These are phyloP conservation scores for Lymantria dispar DNA, from an alignment of 2,888 invertebrate genomes.

Conservation along the genomic window DNA sequence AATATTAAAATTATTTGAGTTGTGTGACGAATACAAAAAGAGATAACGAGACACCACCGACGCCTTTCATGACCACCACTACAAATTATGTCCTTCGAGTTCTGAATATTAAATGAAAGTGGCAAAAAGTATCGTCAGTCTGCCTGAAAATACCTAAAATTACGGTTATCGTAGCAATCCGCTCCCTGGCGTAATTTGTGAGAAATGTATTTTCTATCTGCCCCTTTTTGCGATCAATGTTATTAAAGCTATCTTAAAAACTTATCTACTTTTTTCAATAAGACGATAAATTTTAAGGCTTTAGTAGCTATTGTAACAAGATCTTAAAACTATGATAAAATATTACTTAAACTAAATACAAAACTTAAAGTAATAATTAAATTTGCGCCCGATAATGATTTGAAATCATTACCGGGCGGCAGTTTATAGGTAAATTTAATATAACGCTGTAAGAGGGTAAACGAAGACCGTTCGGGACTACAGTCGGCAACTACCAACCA, in stretches of 20 bases:
- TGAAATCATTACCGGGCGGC: too few species aligned
- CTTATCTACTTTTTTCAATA: conserved; percentile 41
- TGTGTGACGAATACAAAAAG: conserved; percentile 63
- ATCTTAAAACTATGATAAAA: too few species aligned
- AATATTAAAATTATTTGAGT: conserved; percentile 53
- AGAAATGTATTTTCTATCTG: conserved; percentile 37
- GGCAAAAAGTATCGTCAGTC: conserved; percentile 45
- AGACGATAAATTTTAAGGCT: conserved; percentile 21
- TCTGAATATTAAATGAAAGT: conserved; percentile 65
- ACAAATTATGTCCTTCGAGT: conserved; percentile 68
- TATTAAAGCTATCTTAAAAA: not conserved
- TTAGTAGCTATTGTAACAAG: too few species aligned
- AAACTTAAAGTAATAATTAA: too few species aligned
- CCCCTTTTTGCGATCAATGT: conserved; percentile 23
- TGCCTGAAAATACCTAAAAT: conserved; percentile 60
- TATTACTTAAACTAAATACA: too few species aligned
- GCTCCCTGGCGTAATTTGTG: conserved; percentile 39
- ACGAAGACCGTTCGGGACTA: too few species aligned
- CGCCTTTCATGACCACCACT: conserved; percentile 63
- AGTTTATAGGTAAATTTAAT: too few species aligned
- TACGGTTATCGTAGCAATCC: conserved; percentile 64
- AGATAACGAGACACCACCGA: conserved; percentile 62
- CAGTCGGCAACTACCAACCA: too few species aligned
- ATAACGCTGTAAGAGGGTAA: too few species aligned
- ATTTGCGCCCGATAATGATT: too few species aligned